Evolutionary conservation across 35 echinoderm and acorn worm species (phyloP).

Genomic region (Anneissia japonica): DNA sequence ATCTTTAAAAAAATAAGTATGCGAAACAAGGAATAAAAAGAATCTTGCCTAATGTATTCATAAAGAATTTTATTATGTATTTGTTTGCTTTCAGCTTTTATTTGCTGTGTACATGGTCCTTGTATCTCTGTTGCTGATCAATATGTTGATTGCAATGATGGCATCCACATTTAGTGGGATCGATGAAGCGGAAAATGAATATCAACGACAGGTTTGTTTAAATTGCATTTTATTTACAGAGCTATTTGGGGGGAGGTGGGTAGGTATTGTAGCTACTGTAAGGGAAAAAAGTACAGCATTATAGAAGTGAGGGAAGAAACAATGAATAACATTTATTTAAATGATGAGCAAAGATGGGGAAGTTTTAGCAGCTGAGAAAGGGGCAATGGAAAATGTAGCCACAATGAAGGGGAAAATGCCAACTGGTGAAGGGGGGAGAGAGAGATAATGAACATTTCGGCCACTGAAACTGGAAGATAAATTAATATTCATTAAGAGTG

Average conservation of each 20-base stretch:
- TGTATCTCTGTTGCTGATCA: conserved; percentile 70
- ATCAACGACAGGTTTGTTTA: conserved; percentile 71
- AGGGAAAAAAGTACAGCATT: neutral
- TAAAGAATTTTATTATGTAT: neutral
- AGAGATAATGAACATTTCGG: no score
- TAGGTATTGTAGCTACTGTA: neutral
- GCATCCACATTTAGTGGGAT: conserved; percentile 76
- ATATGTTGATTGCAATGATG: conserved; percentile 98
- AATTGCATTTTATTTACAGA: neutral
- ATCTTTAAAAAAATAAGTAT: no score
- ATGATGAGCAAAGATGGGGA: neutral
- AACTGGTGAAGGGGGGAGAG: no score
- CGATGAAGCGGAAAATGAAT: conserved; percentile 71
- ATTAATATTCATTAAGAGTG: no score
- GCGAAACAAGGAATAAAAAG: no score
- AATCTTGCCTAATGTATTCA: no score
- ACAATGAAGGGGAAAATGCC: no score
- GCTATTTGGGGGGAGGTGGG: neutral
- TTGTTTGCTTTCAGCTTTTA: conserved; percentile 46
- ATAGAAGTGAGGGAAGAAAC: neutral
- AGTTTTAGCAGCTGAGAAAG: neutral
- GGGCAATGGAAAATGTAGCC: no score
- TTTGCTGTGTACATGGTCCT: conserved; percentile 90
- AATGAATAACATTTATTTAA: neutral
- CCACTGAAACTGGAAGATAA: no score